Evolutionary conservation across 2,888 invertebrate genomes (phyloP).

Genomic region (Pristionchus japonicus): DNA sequence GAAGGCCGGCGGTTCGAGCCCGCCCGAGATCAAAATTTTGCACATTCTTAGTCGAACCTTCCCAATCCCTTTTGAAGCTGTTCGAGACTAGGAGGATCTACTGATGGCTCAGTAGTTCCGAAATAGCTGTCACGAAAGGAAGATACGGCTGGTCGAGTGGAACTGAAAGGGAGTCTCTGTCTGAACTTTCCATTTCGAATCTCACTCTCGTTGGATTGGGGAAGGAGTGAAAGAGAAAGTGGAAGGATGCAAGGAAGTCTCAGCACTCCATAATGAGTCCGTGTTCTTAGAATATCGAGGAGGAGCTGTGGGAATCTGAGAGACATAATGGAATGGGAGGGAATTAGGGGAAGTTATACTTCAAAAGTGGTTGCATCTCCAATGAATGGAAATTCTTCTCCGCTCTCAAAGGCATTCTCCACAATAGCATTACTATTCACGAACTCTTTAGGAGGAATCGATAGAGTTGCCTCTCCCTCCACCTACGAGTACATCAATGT

Average conservation of each 20-base stretch:
- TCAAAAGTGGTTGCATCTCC: slow-evolving; percentile 35
- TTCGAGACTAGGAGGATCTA: background rate
- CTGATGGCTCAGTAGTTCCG: background rate
- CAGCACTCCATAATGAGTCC: background rate
- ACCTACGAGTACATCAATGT: background rate
- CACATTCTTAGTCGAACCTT: background rate
- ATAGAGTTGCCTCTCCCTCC: background rate
- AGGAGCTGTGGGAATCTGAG: background rate
- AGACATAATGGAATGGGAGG: background rate
- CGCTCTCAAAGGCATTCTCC: background rate
- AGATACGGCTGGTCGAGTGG: background rate
- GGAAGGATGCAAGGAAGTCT: background rate
- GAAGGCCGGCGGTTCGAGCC: slow-evolving; percentile 73
- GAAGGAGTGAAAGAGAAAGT: background rate
- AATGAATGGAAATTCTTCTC: background rate
- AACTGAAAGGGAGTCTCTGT: background rate
- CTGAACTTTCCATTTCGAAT: background rate
- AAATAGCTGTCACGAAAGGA: background rate
- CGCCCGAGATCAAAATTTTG: slow-evolving; percentile 67
- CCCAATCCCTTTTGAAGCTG: background rate
- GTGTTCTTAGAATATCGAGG: background rate
- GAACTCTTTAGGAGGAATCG: background rate
- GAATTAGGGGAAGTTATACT: background rate
- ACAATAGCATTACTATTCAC: background rate
- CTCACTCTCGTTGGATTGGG: slow-evolving; percentile 26